Base-by-base conservation (phyloP, 1,140 invertebrate species). In the Plutomurus gul region DNA sequence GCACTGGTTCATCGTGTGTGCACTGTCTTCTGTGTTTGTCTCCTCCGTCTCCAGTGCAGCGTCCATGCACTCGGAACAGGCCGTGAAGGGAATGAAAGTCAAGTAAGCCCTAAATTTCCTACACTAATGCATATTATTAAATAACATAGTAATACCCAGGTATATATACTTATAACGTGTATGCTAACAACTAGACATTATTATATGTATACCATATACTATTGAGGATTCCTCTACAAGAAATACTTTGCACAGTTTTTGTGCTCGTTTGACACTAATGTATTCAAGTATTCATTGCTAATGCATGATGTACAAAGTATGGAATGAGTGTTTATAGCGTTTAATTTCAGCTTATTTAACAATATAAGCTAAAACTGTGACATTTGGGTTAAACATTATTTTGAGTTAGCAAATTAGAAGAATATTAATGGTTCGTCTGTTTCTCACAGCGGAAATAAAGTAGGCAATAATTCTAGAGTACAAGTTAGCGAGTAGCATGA, bases 331-430 rank as follows among this genome's bases (percentile, higher is more conserved):
- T 51, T 51, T 51, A 51, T 51, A n/a, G 47, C 27, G 3, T 30
- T 65, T 65, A 65, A 65, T 65, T 65, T 33, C 16, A 36, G 56
- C 56, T 65, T 65, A 65, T 65, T 65, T 30, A 30, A 22, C 11
- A 10, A 22, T 22, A 22, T 51, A 22, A 25, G n/a, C n/a, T n/a
- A n/a, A n/a, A n/a, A n/a, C n/a, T 22, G 47, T 51, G 8, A 22
- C 20, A 51, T 51, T 51, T 25, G 47, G 18, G 1, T 22, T 4
- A 22, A 22, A n/a, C 2, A 25, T 22, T 51, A 22, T 22, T 22
- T 6, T 51, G 47, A 51, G 47, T 22, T 51, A 51, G 20, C 5
- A 51, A 51, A n/a, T 16, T 36, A 25, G 1, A 27, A 33, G 56
- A 65, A 65, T 65, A 65, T 65, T 65, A 65, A 65, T 65, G 56